Evolutionary conservation across 2,113 vertebrate genomes (phyloP).

Genomic region (Chaetodon auriga): DNA sequence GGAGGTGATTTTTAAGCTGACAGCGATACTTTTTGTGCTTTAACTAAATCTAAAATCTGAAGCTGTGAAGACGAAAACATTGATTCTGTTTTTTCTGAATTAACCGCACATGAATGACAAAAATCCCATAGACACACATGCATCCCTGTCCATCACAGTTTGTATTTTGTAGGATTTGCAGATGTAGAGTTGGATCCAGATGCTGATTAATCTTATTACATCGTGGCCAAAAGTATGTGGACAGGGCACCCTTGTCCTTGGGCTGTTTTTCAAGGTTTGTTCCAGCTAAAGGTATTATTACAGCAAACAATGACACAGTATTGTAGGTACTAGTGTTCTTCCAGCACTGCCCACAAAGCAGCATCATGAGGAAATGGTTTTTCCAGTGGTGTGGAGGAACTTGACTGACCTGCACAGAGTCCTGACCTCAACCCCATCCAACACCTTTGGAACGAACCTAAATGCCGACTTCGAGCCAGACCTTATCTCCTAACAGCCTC

Average conservation of each 20-base stretch:
- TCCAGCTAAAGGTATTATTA: neutral
- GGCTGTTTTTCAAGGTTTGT: neutral
- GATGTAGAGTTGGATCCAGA: neutral
- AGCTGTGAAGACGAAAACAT: neutral
- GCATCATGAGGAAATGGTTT: neutral
- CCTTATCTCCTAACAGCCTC: neutral
- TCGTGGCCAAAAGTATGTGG: neutral
- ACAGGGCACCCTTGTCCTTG: no score
- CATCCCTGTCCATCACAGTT: neutral
- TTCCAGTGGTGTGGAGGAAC: neutral
- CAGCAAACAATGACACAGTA: neutral
- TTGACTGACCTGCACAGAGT: no score
- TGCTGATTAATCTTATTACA: neutral
- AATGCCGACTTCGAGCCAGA: neutral
- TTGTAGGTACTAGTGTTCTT: neutral
- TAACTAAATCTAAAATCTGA: neutral
- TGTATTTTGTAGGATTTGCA: neutral
- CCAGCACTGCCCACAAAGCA: neutral
- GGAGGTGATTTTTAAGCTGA: neutral
- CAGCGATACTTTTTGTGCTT: neutral
- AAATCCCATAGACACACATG: neutral
- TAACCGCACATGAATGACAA: neutral
- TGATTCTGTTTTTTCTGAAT: neutral
- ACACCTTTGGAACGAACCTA: neutral
- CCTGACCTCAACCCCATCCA: neutral